Evolutionary conservation across 2,113 vertebrate genomes (phyloP).

Genomic region (Menidia beryllina): DNA sequence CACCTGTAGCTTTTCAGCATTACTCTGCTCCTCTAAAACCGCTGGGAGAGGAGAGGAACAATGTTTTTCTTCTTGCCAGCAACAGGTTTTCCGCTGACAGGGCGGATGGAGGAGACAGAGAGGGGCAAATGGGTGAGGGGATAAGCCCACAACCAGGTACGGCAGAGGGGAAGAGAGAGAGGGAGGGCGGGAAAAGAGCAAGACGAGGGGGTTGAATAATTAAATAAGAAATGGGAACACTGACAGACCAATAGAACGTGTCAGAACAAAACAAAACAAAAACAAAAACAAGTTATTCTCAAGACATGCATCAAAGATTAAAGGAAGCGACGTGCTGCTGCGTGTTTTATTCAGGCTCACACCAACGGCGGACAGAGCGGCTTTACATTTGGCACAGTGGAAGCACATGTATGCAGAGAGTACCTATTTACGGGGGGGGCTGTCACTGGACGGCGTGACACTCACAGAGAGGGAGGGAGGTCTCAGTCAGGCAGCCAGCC

Average conservation of each 20-base stretch:
- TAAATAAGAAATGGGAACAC: slow-evolving; percentile 13
- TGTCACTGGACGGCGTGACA: slow-evolving; percentile 77
- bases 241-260: slow-evolving; percentile 8
- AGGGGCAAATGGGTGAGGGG: slow-evolving; percentile 33
- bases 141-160: slow-evolving; percentile 48
- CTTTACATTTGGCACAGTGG: slow-evolving; percentile 26
- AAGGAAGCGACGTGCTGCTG: slow-evolving; percentile 47
- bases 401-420: slow-evolving; percentile 37
- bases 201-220: slow-evolving; percentile 15
- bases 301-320: slow-evolving; percentile 63
- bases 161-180: slow-evolving; percentile 28
- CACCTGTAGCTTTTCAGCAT: slow-evolving; percentile 7
- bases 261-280: slow-evolving; percentile 41
- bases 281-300: slow-evolving; percentile 5
- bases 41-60: slow-evolving; percentile 23
- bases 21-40: not conserved
- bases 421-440: slow-evolving; percentile 87
- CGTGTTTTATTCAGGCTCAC: slow-evolving; percentile 43
- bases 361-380: too few species aligned
- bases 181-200: too few species aligned
- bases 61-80: slow-evolving; percentile 16
- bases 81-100: slow-evolving; percentile 46
- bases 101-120: slow-evolving; percentile 38
- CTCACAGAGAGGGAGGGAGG: slow-evolving; percentile 71
- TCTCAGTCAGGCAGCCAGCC: slow-evolving; percentile 73